Conservation (phyloP, 2,888 invertebrate species). For the Mechanitis mazaeus region DNA sequence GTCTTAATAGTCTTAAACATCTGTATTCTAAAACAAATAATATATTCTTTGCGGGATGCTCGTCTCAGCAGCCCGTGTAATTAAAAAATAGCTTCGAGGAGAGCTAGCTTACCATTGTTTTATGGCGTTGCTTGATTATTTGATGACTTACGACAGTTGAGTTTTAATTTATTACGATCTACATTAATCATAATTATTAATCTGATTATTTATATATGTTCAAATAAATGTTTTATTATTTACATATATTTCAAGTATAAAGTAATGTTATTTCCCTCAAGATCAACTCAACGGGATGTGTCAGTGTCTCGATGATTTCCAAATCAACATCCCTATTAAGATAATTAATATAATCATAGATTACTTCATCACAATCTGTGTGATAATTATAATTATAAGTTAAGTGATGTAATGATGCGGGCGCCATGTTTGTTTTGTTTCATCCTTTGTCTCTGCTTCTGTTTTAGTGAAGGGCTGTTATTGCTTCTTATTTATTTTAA, state of each 20-base stretch:
- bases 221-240: too few species aligned
- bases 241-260: too few species aligned
- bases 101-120: slow-evolving; percentile 51
- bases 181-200: background rate
- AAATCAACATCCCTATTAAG: slow-evolving; percentile 24
- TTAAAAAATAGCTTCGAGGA: slow-evolving; percentile 62
- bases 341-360: slow-evolving; percentile 42
- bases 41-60: slow-evolving; percentile 19
- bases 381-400: slow-evolving; percentile 69
- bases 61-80: slow-evolving; percentile 41
- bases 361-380: slow-evolving; percentile 70
- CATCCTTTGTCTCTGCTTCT: background rate
- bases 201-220: too few species aligned
- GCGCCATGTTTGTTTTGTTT: slow-evolving; percentile 45
- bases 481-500: slow-evolving; percentile 3
- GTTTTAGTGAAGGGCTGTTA: background rate
- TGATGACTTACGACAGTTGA: background rate
- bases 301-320: background rate
- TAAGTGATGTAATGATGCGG: slow-evolving; percentile 74
- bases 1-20: background rate
- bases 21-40: background rate
- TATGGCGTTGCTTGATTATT: slow-evolving; percentile 38
- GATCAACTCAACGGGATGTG: background rate
- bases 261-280: background rate
- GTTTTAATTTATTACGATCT: background rate